Evolutionary conservation across 2,888 invertebrate genomes (phyloP).

Genomic region (Exocentrus adspersus): DNA sequence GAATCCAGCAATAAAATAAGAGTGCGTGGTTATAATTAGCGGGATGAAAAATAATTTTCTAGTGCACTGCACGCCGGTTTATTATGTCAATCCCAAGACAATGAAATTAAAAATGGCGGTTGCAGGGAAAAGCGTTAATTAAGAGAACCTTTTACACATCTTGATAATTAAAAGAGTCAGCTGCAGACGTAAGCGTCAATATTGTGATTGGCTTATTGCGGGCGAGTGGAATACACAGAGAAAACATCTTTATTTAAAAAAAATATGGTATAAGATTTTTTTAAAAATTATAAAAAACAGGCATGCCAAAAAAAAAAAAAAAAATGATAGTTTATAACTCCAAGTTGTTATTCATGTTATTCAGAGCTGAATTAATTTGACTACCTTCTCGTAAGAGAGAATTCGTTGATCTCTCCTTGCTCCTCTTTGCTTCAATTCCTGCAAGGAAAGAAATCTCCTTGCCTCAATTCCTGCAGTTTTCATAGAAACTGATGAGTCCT

Average conservation of each 20-base stretch:
- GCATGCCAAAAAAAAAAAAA: too few species aligned
- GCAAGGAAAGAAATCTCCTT: too few species aligned
- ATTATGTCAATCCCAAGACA: conserved; percentile 37
- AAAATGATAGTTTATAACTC: too few species aligned
- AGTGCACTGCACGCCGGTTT: conserved; percentile 29
- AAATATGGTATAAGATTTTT: too few species aligned
- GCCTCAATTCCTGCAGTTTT: too few species aligned
- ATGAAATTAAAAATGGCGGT: conserved; percentile 32
- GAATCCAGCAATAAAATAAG: conserved; percentile 27
- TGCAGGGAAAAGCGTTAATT: conserved; percentile 37
- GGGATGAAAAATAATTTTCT: conserved; percentile 34
- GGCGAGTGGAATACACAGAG: conserved; percentile 21
- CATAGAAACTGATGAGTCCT: too few species aligned
- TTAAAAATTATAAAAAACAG: too few species aligned
- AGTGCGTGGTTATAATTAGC: conserved; percentile 37
- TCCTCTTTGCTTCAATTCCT: too few species aligned
- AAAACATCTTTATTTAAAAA: neutral
- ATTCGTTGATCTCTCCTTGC: too few species aligned
- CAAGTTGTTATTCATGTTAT: too few species aligned
- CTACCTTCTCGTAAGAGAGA: too few species aligned
- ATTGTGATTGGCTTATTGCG: conserved; percentile 47
- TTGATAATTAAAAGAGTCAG: conserved; percentile 52
- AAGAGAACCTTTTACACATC: conserved; percentile 47
- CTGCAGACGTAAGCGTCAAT: conserved; percentile 44
- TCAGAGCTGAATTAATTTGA: too few species aligned